These are phyloP conservation scores for Xestia rhomboidea DNA, from an alignment of 2,888 invertebrate species.

Conservation along the genomic window DNA sequence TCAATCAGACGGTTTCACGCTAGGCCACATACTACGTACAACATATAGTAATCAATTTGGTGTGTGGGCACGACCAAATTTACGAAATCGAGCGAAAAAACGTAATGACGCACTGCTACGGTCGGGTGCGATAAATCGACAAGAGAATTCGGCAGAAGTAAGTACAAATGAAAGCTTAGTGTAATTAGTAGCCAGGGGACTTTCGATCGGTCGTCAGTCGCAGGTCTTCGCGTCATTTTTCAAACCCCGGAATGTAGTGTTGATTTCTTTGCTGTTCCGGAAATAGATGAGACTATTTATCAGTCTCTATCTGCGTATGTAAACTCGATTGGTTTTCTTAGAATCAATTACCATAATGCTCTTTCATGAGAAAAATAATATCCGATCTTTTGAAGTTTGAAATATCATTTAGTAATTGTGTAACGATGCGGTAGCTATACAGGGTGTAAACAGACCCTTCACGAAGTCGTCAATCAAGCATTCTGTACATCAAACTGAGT, in stretches of 20 bases:
- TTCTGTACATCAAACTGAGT: too few species aligned
- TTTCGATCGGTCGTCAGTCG: slow-evolving; percentile 36
- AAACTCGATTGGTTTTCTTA: slow-evolving; percentile 37
- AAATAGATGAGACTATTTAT: slow-evolving; percentile 42
- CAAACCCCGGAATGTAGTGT: slow-evolving; percentile 25
- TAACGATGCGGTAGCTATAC: slow-evolving; percentile 24
- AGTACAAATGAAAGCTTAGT: slow-evolving; percentile 51
- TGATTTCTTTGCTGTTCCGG: slow-evolving; percentile 13
- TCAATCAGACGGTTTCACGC: slow-evolving; percentile 66
- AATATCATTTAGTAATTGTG: slow-evolving; percentile 22
- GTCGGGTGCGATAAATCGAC: slow-evolving; percentile 63
- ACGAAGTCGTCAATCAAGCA: too few species aligned
- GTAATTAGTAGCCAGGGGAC: slow-evolving; percentile 57
- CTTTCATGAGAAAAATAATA: slow-evolving; percentile 16
- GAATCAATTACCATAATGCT: slow-evolving; percentile 23
- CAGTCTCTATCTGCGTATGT: background rate
- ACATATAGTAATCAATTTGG: slow-evolving; percentile 72
- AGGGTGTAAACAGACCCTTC: too few species aligned
- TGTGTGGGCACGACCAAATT: slow-evolving; percentile 63
- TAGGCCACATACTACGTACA: slow-evolving; percentile 62
- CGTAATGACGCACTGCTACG: slow-evolving; percentile 70
- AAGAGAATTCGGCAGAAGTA: slow-evolving; percentile 56
- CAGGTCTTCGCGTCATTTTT: slow-evolving; percentile 48
- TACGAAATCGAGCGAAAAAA: slow-evolving; percentile 73
- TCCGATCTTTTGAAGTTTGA: slow-evolving; percentile 27